Base-by-base conservation (phyloP, 2,113 vertebrate species). In the Neodon shergylaensis region DNA sequence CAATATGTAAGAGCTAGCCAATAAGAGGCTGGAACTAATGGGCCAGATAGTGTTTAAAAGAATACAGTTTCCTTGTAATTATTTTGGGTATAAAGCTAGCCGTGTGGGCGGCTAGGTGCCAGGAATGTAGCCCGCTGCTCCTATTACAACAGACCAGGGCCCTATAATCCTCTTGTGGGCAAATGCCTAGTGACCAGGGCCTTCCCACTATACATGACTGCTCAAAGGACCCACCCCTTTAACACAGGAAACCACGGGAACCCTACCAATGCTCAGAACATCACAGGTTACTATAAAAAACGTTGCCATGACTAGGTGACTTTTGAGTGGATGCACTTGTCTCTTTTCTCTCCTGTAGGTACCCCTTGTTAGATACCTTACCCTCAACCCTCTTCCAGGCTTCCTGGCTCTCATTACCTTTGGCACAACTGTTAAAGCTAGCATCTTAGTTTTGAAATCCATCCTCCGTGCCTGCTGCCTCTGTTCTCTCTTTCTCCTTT, bases 341-440 rank as follows among this genome's bases (percentile, higher is more conserved):
- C 47, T 88, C 70, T 92, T 17, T n/a, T 81, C 36, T 91, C 2
- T 87, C 54, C 54, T 70, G 7, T 73, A 77, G 4, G 4, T 31
- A 72, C 5, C 28, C n/a, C 68, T 93, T 93, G 7, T 39, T 36
- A 72, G n/a, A 42, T 79, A 7, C 26, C n/a, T 11, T 26, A 2
- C 8, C 22, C 26, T 65, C 47, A 88, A 61, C 24, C 39, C 3
- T 73, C 91, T 92, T 95, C 10, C 17, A 92, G n/a, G 3, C 91
- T 90, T 95, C 10, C 17, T 93, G 42, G 4, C 52, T 83, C 49
- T 85, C 13, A 7, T 54, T 74, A 63, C 79, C 33, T 49, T 95
- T 92, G 79, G 54, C 10, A 94, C 90, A 89, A 87, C 28, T 93
- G 26, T 92, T 85, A 92, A 90, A 87, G 44, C n/a, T 74, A 85